Evolutionary conservation across 2,888 invertebrate species (phyloP).

Genomic region (Parelbella ahira): DNA sequence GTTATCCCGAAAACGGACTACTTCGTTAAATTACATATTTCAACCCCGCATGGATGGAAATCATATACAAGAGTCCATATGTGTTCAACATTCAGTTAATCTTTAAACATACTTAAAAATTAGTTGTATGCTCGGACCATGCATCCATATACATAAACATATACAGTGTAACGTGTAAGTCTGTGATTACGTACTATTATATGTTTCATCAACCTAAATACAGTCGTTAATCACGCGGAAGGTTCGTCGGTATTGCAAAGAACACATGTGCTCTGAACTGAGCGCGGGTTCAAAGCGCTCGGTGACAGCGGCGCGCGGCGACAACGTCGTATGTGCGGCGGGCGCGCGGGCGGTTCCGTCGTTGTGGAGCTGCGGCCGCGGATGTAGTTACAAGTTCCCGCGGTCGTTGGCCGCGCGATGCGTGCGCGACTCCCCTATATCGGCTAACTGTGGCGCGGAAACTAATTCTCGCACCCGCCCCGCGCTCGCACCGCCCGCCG

Average conservation of each 20-base stretch:
- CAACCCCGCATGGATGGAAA: no score
- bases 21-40: no score
- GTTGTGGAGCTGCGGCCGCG: conserved; percentile 46
- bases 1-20: no score
- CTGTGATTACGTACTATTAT: background rate
- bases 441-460: conserved; percentile 61
- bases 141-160: no score
- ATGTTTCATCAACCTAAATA: background rate
- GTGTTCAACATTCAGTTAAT: no score
- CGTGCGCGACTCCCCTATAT: conserved; percentile 69
- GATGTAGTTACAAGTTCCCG: conserved; percentile 79
- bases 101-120: no score
- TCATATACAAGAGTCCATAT: no score
- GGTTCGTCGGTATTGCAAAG: conserved; percentile 56
- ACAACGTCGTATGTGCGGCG: conserved; percentile 43
- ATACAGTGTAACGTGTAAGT: background rate
- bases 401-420: conserved; percentile 74
- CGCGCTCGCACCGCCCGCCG: conserved; percentile 20
- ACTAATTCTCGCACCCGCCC: conserved; percentile 31
- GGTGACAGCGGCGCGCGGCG: conserved; percentile 34
- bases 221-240: conserved; percentile 45
- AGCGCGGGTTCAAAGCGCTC: conserved; percentile 66
- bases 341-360: conserved; percentile 46
- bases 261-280: conserved; percentile 47
- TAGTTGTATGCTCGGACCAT: no score